Percentiles rank a stretch among this genome's conserved stretches.
phyloP scores from a whole-genome alignment of 2,888 invertebrate species.

The Amblyjoppa proteus region DNA sequence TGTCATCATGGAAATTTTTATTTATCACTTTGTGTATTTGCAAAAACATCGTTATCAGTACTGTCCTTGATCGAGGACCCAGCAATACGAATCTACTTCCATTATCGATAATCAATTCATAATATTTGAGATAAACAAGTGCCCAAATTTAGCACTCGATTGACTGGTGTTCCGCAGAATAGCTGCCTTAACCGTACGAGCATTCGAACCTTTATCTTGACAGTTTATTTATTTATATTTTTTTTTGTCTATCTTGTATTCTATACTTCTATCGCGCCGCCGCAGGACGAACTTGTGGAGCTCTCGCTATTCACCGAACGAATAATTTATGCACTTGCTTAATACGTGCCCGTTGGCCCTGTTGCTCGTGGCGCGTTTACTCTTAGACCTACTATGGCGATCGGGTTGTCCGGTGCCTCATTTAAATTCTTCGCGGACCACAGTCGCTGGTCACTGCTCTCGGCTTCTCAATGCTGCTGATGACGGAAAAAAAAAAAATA shows the following conservation, averaged over 20 bases:
- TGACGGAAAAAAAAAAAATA: conserved; percentile 21
- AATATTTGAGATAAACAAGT: no score
- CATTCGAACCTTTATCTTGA: no score
- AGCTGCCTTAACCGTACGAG: no score
- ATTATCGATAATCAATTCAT: no score
- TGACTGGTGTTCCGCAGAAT: no score
- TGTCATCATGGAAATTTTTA: no score
- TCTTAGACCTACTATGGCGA: conserved; percentile 21
- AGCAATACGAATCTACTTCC: no score
- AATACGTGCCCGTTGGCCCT: conserved; percentile 4
- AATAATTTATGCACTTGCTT: conserved; percentile 45
- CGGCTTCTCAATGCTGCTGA: conserved; percentile 29
- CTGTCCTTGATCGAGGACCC: no score
- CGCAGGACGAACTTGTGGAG: not conserved
- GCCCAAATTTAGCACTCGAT: no score
- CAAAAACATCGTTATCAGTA: no score
- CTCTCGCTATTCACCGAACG: conserved; percentile 14
- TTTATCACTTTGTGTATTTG: no score
- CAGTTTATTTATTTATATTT: not conserved
- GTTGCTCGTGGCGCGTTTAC: conserved; percentile 6
- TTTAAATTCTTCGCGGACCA: conserved; percentile 58
- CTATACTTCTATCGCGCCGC: not conserved
- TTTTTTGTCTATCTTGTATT: not conserved
- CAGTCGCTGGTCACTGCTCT: conserved; percentile 51
- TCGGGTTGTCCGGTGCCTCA: conserved; percentile 32